These are phyloP conservation scores for Gastrophryne carolinensis DNA, from an alignment of 2,797 vertebrate species.

Conservation along the genomic window DNA sequence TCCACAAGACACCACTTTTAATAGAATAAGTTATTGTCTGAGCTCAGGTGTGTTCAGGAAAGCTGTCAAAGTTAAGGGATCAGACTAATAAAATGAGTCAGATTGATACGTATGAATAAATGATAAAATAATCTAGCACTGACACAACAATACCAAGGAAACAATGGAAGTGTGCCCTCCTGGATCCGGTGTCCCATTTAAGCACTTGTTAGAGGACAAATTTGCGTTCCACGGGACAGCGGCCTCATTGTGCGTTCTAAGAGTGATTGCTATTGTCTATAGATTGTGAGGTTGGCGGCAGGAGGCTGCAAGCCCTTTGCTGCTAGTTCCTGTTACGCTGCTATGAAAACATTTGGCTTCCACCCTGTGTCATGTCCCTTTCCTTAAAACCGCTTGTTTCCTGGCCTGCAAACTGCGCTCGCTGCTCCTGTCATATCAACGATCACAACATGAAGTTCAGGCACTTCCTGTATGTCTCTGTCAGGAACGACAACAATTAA, in stretches of 20 bases:
- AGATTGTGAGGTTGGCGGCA: slow-evolving; percentile 50
- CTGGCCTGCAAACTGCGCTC: slow-evolving; percentile 52
- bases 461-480: slow-evolving; percentile 58
- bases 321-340: slow-evolving; percentile 51
- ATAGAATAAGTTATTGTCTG: no score
- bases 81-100: no score
- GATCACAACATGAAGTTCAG: slow-evolving; percentile 56
- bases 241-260: slow-evolving; percentile 28
- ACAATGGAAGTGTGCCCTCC: background rate
- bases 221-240: slow-evolving; percentile 33
- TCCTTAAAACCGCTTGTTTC: slow-evolving; percentile 52
- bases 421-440: slow-evolving; percentile 55
- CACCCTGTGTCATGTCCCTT: slow-evolving; percentile 24
- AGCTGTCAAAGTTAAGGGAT: no score
- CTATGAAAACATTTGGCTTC: slow-evolving; percentile 54
- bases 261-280: slow-evolving; percentile 49
- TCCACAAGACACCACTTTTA: no score
- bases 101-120: no score
- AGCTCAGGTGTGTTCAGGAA: no score
- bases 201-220: slow-evolving; percentile 26
- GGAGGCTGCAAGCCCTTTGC: slow-evolving; percentile 52
- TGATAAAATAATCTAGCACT: background rate
- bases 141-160: background rate
- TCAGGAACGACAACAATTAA: slow-evolving; percentile 60
- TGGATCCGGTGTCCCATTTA: background rate